Conservation (phyloP, 1,140 invertebrate genomes). For the Lutraria rhynchaena region DNA sequence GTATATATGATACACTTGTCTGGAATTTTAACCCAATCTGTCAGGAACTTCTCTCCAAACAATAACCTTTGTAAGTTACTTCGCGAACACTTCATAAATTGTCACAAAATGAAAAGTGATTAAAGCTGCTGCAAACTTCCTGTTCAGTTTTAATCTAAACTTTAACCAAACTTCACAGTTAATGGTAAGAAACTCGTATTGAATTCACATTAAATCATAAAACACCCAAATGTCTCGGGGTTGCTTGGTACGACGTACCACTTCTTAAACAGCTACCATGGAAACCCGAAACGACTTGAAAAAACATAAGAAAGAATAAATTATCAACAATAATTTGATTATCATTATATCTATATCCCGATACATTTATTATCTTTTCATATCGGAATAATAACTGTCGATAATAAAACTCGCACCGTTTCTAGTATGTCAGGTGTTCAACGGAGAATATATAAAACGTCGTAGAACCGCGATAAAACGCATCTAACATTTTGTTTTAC, state of each 20-base stretch:
- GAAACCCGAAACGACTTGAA: conserved; percentile 33
- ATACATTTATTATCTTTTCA: conserved; percentile 7
- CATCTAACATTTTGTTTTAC: too few species aligned
- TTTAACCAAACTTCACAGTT: too few species aligned
- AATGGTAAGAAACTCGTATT: neutral
- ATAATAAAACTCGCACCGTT: conserved; percentile 21
- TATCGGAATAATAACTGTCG: conserved; percentile 22
- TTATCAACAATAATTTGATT: conserved; percentile 37
- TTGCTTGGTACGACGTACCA: conserved; percentile 15
- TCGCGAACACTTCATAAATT: too few species aligned
- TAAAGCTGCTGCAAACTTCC: too few species aligned
- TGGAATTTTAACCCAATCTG: too few species aligned
- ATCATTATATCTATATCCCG: neutral
- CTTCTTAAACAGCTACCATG: conserved; percentile 22
- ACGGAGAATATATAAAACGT: neutral
- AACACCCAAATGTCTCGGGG: neutral
- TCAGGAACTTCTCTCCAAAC: too few species aligned
- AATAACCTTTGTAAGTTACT: too few species aligned
- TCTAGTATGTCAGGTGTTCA: conserved; percentile 22
- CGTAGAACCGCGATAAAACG: too few species aligned
- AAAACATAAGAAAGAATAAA: conserved; percentile 43
- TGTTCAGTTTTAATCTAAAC: too few species aligned
- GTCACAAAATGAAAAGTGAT: too few species aligned
- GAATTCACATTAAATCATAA: neutral
- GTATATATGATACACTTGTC: too few species aligned